Conservation (phyloP, 2,888 invertebrate genomes). For the Invenusta paracnida region DNA sequence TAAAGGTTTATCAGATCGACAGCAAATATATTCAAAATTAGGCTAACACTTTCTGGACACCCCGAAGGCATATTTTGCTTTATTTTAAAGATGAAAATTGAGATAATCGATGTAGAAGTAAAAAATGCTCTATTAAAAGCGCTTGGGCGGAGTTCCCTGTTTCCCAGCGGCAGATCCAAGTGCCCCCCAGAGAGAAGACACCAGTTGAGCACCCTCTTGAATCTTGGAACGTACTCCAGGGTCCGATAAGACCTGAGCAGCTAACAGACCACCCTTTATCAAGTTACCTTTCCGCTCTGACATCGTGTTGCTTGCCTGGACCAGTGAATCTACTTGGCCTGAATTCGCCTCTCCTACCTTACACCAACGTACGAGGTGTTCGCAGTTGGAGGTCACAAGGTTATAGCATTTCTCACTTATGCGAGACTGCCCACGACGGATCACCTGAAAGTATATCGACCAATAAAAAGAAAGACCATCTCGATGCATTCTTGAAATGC, state of each 20-base stretch:
- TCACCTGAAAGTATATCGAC: neutral
- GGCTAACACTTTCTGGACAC: too few relatives aligned
- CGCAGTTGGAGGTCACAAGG: constrained; percentile 25
- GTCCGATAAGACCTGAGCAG: neutral
- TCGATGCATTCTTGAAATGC: neutral
- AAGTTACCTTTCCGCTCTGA: neutral
- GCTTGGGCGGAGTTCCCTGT: too few relatives aligned
- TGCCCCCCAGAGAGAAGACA: neutral
- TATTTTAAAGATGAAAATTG: too few relatives aligned
- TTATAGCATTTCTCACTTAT: neutral
- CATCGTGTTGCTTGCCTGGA: neutral
- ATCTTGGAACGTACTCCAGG: neutral
- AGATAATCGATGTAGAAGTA: too few relatives aligned
- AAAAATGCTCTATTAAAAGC: too few relatives aligned
- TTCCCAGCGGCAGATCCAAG: too few relatives aligned
- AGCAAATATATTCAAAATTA: too few relatives aligned
- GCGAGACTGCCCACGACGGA: neutral
- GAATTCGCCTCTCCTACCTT: neutral
- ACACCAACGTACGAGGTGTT: constrained; percentile 29
- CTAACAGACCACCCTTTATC: neutral
- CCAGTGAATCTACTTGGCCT: neutral
- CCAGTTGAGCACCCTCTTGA: neutral
- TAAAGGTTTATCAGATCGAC: too few relatives aligned
- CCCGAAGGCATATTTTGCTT: too few relatives aligned
- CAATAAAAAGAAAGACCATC: neutral